Percentiles rank a stretch among this genome's conserved stretches.
Evolutionary conservation across 2,113 vertebrate species (phyloP).

Genomic region (Anolis sagrei): DNA sequence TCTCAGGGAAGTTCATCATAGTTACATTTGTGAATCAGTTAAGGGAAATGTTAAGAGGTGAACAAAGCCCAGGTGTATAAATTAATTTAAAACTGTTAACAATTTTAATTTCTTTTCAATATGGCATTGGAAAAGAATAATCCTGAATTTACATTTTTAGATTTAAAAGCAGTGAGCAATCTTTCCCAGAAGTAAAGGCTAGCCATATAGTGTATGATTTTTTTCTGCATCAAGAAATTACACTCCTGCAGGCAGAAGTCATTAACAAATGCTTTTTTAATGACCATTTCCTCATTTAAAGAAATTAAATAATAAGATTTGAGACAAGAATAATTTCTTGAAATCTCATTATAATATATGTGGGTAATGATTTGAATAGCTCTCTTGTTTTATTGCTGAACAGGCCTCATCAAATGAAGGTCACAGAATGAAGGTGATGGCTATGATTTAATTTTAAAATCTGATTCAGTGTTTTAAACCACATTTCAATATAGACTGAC

Average conservation of each 20-base stretch:
- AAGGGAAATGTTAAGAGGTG: not conserved
- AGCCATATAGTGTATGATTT: not conserved
- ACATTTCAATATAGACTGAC: not conserved
- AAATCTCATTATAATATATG: conserved; percentile 6
- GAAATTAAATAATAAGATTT: conserved; percentile 24
- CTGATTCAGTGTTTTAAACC: not conserved
- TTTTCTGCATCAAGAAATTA: not conserved
- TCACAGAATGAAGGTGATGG: not conserved
- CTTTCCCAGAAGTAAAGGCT: not conserved
- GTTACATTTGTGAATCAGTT: conserved; percentile 15
- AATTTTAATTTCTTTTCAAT: conserved; percentile 27
- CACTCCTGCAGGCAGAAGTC: conserved; percentile 3
- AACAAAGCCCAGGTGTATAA: conserved; percentile 5
- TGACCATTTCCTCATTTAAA: conserved; percentile 14
- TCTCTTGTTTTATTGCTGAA: not conserved
- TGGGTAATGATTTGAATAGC: not conserved
- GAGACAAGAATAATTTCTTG: not conserved
- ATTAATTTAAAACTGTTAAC: conserved; percentile 25
- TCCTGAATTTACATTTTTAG: conserved; percentile 20
- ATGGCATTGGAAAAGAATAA: not conserved
- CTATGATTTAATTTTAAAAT: not conserved
- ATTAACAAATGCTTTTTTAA: not conserved
- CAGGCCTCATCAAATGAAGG: not conserved
- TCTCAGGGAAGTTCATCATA: conserved; percentile 30
- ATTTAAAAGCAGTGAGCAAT: not conserved